Percentiles rank a stretch among this genome's conserved stretches.
phyloP scores from a whole-genome alignment of 2,113 vertebrate species.

The Dicerorhinus sumatrensis region DNA sequence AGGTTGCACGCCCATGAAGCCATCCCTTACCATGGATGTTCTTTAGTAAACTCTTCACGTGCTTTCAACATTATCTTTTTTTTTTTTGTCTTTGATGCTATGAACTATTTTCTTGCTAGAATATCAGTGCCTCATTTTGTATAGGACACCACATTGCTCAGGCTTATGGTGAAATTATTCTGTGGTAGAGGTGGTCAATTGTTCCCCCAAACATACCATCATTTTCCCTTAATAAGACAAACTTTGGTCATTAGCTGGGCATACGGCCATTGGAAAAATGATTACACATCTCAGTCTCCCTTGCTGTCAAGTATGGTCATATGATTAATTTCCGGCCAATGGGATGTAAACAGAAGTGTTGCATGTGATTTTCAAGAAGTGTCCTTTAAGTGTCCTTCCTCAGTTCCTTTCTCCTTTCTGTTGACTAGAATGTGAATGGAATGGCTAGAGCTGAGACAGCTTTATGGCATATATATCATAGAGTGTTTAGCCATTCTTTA shows the following conservation, averaged over 20 bases:
- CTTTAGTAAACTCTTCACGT: background rate
- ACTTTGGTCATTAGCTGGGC: background rate
- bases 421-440: background rate
- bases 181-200: background rate
- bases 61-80: background rate
- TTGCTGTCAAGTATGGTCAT: background rate
- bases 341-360: background rate
- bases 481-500: background rate
- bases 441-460: background rate
- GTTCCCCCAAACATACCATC: background rate
- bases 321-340: background rate
- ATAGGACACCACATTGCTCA: background rate
- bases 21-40: background rate
- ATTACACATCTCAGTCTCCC: background rate
- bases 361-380: background rate
- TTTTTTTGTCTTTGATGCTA: no score
- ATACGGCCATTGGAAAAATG: background rate
- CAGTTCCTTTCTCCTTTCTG: background rate
- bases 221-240: background rate
- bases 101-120: no score
- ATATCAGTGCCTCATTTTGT: background rate
- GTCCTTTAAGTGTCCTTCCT: background rate
- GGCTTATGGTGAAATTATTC: background rate
- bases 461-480: background rate
- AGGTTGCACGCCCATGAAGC: background rate